Conservation (phyloP, 1,140 invertebrate species). For the Eciton burchellii region DNA sequence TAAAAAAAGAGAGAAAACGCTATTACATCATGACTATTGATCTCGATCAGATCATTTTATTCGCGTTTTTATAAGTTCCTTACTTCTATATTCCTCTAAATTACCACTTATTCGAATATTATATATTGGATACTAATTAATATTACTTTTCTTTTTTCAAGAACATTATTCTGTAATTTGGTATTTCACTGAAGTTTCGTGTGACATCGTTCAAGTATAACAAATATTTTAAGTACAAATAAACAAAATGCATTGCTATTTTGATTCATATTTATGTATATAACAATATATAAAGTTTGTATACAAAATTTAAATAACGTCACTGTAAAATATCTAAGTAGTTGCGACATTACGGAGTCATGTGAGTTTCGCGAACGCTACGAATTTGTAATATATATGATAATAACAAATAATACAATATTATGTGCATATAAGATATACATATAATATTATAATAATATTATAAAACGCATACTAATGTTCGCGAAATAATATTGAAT, state of each 20-base stretch:
- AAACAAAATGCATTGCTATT: constrained; percentile 15
- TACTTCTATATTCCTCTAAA: constrained; percentile 44
- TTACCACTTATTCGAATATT: background rate
- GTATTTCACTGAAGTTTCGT: constrained; percentile 60
- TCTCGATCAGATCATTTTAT: constrained; percentile 65
- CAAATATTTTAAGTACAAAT: background rate
- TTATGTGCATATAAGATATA: no score
- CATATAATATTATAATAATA: constrained; percentile 10
- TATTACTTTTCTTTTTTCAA: constrained; percentile 37
- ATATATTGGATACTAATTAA: constrained; percentile 12
- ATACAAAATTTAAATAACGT: background rate
- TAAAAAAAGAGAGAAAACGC: constrained; percentile 31
- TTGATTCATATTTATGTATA: constrained; percentile 36
- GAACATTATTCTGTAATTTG: constrained; percentile 23
- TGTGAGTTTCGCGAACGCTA: background rate
- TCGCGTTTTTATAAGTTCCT: constrained; percentile 53
- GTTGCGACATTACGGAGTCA: constrained; percentile 28
- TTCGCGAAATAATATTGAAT: background rate
- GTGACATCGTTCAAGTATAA: constrained; percentile 25
- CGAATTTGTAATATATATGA: constrained; percentile 4
- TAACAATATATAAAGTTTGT: constrained; percentile 16
- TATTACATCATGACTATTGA: constrained; percentile 68
- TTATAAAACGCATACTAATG: background rate
- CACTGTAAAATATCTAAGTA: constrained; percentile 5
- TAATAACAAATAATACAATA: constrained; percentile 13